Evolutionary conservation across 2,888 invertebrate genomes (phyloP).

Genomic region (Zele albiditarsus): DNA sequence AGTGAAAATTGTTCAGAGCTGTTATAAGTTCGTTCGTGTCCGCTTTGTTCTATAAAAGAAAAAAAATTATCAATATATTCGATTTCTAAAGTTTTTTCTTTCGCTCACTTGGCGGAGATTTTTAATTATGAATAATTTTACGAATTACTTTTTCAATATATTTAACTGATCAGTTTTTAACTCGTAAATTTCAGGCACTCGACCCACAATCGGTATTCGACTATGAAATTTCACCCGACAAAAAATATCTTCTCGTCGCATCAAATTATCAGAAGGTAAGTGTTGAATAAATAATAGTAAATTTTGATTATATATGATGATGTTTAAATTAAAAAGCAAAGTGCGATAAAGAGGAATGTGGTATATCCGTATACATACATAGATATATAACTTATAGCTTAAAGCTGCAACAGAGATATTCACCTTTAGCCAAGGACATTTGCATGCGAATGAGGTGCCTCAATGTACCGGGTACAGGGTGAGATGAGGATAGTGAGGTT

Average conservation of each 20-base stretch:
- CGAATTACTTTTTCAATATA: constrained; percentile 22
- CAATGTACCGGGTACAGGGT: constrained; percentile 37
- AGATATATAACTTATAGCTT: constrained; percentile 8
- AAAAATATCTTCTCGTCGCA: constrained; percentile 78
- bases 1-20: not conserved
- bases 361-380: not conserved
- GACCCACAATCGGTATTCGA: constrained; percentile 70
- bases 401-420: constrained; percentile 27
- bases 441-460: constrained; percentile 58
- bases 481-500: constrained; percentile 41
- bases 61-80: not conserved
- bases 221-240: constrained; percentile 79
- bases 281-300: constrained; percentile 30
- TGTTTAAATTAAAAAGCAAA: not conserved
- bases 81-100: not conserved
- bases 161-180: constrained; percentile 45
- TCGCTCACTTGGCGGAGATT: not conserved
- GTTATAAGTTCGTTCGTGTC: not conserved
- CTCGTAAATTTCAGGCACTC: constrained; percentile 64
- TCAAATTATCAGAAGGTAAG: constrained; percentile 79
- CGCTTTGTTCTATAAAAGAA: not conserved
- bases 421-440: constrained; percentile 46
- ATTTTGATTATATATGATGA: not conserved
- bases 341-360: not conserved
- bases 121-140: constrained; percentile 1